These are phyloP conservation scores for Stenichneumon culpator DNA, from an alignment of 2,888 invertebrate species.

Conservation along the genomic window DNA sequence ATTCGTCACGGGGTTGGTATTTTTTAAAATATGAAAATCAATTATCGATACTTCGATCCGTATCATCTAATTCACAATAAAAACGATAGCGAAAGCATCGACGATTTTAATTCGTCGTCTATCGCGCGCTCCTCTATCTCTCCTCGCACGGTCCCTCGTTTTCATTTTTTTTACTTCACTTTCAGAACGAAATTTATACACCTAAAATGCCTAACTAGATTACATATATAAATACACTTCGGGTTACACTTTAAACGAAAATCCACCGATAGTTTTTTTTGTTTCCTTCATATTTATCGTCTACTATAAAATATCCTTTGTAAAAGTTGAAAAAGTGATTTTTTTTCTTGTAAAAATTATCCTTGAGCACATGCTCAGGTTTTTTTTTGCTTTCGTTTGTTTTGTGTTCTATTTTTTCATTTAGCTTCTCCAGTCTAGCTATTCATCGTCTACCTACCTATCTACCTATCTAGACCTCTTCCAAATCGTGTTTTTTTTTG, in stretches of 20 bases:
- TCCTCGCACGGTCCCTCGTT: conserved; percentile 31
- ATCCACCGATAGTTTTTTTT: neutral
- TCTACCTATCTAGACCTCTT: neutral
- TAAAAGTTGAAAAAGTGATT: conserved; percentile 20
- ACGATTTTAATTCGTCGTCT: conserved; percentile 33
- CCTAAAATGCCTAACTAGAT: conserved; percentile 20
- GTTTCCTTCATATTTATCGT: neutral
- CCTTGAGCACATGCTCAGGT: conserved; percentile 40
- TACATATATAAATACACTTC: conserved; percentile 36
- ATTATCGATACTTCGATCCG: conserved; percentile 1
- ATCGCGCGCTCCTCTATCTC: conserved; percentile 4
- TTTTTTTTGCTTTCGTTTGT: conserved; percentile 9
- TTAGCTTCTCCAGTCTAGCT: conserved; percentile 9
- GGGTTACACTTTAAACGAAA: neutral
- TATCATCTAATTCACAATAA: conserved; percentile 5
- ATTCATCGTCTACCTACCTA: conserved; percentile 20
- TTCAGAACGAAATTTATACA: conserved; percentile 36
- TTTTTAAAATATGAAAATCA: conserved; percentile 3
- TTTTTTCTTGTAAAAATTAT: conserved; percentile 35
- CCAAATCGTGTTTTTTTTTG: neutral
- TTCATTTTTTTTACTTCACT: neutral
- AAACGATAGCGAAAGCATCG: conserved; percentile 1
- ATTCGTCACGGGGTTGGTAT: conserved; percentile 47
- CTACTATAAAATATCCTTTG: neutral
- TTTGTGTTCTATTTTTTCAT: neutral